These are phyloP conservation scores for Tolypeutes matacus DNA, from an alignment of 2,797 vertebrate species.

Conservation along the genomic window DNA sequence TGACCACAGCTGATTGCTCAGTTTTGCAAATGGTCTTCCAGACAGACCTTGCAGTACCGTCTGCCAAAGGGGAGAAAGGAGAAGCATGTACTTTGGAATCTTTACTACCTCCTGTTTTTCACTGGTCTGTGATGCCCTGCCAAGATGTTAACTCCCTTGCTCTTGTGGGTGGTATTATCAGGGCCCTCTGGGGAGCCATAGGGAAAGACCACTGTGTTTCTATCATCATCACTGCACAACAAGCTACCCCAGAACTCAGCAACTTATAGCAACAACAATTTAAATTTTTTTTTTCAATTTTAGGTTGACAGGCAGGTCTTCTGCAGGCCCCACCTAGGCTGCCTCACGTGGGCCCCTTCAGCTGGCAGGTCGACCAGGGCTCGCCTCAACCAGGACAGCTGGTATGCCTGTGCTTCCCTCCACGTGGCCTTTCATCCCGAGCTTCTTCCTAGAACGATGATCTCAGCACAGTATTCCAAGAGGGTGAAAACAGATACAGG, in stretches of 20 bases:
- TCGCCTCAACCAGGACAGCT: background rate
- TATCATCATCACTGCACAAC: background rate
- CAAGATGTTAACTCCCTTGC: background rate
- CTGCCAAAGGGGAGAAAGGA: background rate
- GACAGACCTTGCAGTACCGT: background rate
- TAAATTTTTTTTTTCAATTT: background rate
- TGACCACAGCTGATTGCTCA: too few species aligned
- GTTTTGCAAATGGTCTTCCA: background rate
- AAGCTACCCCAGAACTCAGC: background rate
- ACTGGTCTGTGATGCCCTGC: background rate
- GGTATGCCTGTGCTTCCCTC: background rate
- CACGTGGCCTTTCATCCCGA: background rate
- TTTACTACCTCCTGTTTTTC: background rate
- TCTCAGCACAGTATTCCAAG: background rate
- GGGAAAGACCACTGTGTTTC: background rate
- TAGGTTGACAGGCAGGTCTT: background rate
- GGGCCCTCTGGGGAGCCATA: too few species aligned
- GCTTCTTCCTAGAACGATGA: background rate
- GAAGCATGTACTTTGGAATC: background rate
- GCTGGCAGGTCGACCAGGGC: background rate
- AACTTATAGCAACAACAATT: background rate
- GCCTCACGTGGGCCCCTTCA: background rate
- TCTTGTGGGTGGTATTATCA: background rate
- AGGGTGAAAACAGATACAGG: background rate
- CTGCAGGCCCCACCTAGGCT: background rate